A percentile compares a stretch with the other conserved stretches of the same genome.
These are phyloP conservation scores for Microcebus jonahi DNA, from an alignment of 2,113 vertebrate genomes.

Conservation along the genomic window DNA sequence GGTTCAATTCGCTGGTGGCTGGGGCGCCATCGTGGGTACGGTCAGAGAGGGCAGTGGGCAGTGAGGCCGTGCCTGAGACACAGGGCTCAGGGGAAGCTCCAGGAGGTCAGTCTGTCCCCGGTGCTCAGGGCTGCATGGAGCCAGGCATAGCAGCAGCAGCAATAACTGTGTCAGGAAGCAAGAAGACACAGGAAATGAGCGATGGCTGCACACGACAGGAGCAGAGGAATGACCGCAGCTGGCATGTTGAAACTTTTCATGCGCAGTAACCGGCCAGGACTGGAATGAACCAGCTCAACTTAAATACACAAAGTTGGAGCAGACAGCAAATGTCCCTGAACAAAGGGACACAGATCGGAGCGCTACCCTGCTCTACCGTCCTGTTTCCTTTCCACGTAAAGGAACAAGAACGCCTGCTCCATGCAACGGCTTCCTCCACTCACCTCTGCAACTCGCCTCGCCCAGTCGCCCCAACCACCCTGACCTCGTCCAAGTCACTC, in stretches of 20 bases:
- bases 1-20: neutral
- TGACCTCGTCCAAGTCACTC: neutral
- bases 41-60: neutral
- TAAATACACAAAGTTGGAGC: neutral
- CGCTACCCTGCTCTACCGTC: too few species aligned
- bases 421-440: accelerated
- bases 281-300: accelerated
- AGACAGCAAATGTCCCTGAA: neutral
- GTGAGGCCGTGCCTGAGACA: neutral
- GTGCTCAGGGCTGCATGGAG: neutral
- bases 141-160: neutral
- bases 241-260: neutral
- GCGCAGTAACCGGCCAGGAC: too few species aligned
- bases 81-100: neutral
- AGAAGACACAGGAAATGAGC: neutral
- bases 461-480: accelerated
- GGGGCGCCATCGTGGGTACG: accelerated
- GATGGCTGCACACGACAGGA: neutral
- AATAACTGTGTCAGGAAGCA: neutral
- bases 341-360: neutral
- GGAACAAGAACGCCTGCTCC: neutral
- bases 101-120: neutral
- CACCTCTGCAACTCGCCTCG: neutral
- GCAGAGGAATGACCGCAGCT: neutral
- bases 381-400: neutral